Conservation (phyloP, 2,113 vertebrate species). For the Gobiocypris rarus region DNA sequence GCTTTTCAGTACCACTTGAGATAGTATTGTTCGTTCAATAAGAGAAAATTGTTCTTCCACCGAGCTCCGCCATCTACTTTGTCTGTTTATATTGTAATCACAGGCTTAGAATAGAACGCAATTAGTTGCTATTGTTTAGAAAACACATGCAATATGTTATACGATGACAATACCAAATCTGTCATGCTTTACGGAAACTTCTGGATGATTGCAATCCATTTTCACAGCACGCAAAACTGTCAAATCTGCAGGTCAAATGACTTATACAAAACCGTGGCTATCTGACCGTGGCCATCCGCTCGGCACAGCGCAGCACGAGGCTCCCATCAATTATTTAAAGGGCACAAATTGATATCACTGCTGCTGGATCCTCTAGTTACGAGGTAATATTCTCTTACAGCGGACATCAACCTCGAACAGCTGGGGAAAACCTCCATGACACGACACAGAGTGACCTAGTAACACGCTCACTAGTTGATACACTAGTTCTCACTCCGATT, state of each 20-base stretch:
- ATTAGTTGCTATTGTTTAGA: constrained; percentile 21
- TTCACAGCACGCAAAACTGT: not conserved
- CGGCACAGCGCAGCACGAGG: constrained; percentile 14
- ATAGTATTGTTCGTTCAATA: not conserved
- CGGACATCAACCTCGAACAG: constrained; percentile 44
- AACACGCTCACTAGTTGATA: constrained; percentile 47
- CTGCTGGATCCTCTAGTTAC: constrained; percentile 49
- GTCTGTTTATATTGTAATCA: not conserved
- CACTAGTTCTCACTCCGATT: constrained; percentile 56
- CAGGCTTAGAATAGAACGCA: not conserved
- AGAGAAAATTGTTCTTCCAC: constrained; percentile 7
- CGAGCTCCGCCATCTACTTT: not conserved
- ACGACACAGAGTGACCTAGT: constrained; percentile 41
- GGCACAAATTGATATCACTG: constrained; percentile 51
- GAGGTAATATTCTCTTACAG: constrained; percentile 55
- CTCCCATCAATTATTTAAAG: constrained; percentile 57
- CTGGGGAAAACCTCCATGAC: constrained; percentile 45
- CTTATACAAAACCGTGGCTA: not conserved
- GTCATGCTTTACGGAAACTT: not conserved
- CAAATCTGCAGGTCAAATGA: constrained; percentile 22
- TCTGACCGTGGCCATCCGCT: constrained; percentile 10
- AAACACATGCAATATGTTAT: constrained; percentile 2
- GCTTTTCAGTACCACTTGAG: constrained; percentile 16
- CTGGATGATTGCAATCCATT: constrained; percentile 9
- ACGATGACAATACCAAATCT: not conserved